Percentiles rank a stretch among this genome's conserved stretches.
phyloP scores from a whole-genome alignment of 2,113 vertebrate genomes.

The Pterocles burchelli region DNA sequence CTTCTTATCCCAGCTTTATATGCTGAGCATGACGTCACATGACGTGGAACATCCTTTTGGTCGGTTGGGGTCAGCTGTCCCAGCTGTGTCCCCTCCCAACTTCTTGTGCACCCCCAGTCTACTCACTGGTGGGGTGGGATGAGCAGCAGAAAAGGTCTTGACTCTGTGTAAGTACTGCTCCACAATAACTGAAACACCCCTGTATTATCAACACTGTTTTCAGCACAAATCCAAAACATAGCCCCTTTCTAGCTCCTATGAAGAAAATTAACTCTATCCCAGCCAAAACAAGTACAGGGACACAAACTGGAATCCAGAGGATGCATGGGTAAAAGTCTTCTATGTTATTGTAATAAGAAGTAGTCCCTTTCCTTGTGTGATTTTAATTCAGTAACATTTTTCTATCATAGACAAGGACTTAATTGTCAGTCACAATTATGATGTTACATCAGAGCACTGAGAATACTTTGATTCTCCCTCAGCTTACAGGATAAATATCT shows the following conservation, averaged over 20 bases:
- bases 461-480: background rate
- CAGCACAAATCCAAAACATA: background rate
- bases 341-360: background rate
- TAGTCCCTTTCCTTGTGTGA: background rate
- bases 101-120: background rate
- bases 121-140: accelerated
- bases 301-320: background rate
- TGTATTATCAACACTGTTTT: background rate
- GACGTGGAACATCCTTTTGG: background rate
- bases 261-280: background rate
- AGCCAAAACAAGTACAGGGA: background rate
- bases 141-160: background rate
- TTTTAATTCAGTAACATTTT: background rate
- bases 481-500: background rate
- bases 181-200: background rate
- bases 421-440: background rate
- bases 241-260: accelerated
- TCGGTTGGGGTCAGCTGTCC: background rate
- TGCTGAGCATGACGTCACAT: background rate
- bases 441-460: background rate
- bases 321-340: background rate
- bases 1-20: background rate
- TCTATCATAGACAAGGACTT: background rate
- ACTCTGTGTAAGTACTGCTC: background rate
- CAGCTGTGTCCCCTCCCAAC: accelerated